phyloP scores from a whole-genome alignment of 2,797 vertebrate genomes.

The Pteropus rufus region DNA sequence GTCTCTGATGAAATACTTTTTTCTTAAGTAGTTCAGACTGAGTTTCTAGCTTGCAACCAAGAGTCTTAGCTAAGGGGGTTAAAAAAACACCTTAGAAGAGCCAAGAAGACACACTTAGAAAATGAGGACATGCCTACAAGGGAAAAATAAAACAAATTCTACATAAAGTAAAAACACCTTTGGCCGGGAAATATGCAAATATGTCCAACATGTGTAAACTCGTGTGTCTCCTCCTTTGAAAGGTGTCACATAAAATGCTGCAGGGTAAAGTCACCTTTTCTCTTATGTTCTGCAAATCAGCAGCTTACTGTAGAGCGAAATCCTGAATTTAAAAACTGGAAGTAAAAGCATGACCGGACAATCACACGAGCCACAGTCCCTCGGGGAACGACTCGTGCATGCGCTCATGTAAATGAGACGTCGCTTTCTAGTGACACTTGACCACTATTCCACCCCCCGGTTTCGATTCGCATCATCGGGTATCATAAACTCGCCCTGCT shows the following conservation, averaged over 20 bases:
- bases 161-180: conserved; percentile 42
- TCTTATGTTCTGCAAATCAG: conserved; percentile 44
- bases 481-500: conserved; percentile 15
- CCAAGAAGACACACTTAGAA: neutral
- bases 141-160: conserved; percentile 45
- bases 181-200: conserved; percentile 27
- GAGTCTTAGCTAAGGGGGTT: neutral
- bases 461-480: conserved; percentile 11
- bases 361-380: neutral
- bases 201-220: neutral
- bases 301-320: conserved; percentile 23
- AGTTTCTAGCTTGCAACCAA: conserved; percentile 37
- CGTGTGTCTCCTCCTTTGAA: neutral
- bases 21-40: neutral
- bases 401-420: neutral
- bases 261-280: neutral
- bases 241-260: conserved; percentile 15
- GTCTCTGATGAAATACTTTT: neutral
- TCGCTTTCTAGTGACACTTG: neutral
- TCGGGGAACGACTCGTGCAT: neutral
- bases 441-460: neutral
- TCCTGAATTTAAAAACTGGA: neutral
- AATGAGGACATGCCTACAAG: neutral
- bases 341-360: conserved; percentile 29
- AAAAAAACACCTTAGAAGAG: neutral